A percentile compares a stretch with the other conserved stretches of the same genome.
Evolutionary conservation across 2,113 vertebrate species (phyloP).

Genomic region (Narcine bancroftii): DNA sequence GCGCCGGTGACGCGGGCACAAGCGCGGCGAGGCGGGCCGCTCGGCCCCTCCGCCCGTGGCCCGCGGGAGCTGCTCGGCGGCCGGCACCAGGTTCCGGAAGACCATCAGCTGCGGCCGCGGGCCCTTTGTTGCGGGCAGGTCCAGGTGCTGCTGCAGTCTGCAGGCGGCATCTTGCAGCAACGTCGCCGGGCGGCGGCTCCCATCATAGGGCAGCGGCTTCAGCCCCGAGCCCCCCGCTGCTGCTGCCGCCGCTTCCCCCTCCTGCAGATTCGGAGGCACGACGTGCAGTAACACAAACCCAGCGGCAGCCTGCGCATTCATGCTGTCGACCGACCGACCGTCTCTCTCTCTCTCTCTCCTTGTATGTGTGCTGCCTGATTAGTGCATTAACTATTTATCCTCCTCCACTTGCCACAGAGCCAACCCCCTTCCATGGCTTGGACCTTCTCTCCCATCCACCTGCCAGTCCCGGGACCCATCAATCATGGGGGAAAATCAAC

Average conservation of each 20-base stretch:
- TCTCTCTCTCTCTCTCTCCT: not conserved
- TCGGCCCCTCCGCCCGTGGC: conserved; percentile 55
- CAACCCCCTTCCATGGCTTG: not conserved
- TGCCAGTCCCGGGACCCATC: not conserved
- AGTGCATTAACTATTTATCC: conserved; percentile 11
- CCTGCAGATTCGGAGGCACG: conserved; percentile 47
- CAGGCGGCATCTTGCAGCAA: not conserved
- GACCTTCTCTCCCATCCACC: too few relatives aligned
- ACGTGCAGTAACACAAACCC: conserved; percentile 50
- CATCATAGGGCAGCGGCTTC: not conserved
- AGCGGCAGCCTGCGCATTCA: conserved; percentile 48
- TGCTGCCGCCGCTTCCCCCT: conserved; percentile 47
- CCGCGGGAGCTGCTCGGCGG: conserved; percentile 69
- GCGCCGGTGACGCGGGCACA: conserved; percentile 43
- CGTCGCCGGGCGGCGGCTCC: not conserved
- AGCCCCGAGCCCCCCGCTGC: conserved; percentile 51
- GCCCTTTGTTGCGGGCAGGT: conserved; percentile 40
- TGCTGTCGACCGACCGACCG: too few relatives aligned
- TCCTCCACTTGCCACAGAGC: not conserved
- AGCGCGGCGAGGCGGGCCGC: conserved; percentile 54
- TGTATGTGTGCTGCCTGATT: not conserved
- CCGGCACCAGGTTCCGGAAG: conserved; percentile 72
- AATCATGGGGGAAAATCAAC: not conserved
- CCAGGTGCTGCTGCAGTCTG: not conserved
- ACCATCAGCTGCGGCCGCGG: conserved; percentile 75